Percentiles rank a stretch among this genome's conserved stretches.
phyloP scores from a whole-genome alignment of 2,113 vertebrate genomes.

The Ailurus styani region DNA sequence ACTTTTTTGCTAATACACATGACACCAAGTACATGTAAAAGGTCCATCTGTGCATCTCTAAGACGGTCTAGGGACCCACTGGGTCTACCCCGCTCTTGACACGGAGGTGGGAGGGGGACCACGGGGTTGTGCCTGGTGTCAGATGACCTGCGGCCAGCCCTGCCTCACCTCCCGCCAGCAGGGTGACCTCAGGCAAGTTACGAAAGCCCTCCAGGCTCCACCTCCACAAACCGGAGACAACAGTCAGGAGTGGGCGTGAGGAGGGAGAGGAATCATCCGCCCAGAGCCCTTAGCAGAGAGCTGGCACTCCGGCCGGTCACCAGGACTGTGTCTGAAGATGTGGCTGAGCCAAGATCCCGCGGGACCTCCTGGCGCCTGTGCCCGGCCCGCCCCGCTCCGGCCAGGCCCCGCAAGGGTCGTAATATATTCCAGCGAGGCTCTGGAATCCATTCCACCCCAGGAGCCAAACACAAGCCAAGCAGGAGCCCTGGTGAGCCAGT shows the following conservation, averaged over 20 bases:
- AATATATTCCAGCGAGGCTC: neutral
- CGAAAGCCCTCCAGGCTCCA: neutral
- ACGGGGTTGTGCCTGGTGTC: neutral
- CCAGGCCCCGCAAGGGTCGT: neutral
- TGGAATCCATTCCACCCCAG: neutral
- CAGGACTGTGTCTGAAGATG: accelerated
- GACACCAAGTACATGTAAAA: neutral
- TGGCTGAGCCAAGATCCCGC: accelerated
- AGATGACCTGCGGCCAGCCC: neutral
- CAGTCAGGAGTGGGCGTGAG: neutral
- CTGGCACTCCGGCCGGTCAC: accelerated
- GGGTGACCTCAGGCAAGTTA: neutral
- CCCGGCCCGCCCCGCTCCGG: neutral
- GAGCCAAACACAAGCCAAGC: neutral
- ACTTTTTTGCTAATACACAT: neutral
- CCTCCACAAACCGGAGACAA: accelerated
- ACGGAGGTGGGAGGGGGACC: accelerated
- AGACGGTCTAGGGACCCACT: neutral
- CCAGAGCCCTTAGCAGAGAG: accelerated
- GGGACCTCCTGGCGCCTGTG: neutral
- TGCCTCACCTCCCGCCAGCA: neutral
- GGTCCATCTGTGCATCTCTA: neutral
- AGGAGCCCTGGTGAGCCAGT: neutral
- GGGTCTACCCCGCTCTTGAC: accelerated
- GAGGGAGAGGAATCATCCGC: accelerated